Base-by-base conservation (phyloP, 2,113 vertebrate species). In the Scopus umbretta region DNA sequence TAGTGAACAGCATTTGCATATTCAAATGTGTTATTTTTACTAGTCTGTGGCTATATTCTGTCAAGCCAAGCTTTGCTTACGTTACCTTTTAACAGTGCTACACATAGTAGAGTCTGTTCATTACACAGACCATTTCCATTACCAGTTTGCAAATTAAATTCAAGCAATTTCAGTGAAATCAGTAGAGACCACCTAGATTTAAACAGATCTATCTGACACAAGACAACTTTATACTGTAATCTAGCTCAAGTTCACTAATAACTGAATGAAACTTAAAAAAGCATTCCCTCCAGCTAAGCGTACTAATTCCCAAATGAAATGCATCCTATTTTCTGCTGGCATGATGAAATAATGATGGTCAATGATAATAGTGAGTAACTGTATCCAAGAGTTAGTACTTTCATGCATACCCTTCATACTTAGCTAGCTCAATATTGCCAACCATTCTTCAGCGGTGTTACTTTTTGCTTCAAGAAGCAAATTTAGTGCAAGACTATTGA, bases 381-480 rank as follows among this genome's bases (percentile, higher is more conserved):
- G 22, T 25, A 75, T 49, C 73, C 25, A 66, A 76, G 62, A 80
- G 30, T 50, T 66, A 80, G 59, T 25, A n/a, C n/a, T 52, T 10
- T 52, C 11, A 38, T 23, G 23, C 29, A 29, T 53, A 34, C 13
- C 5, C 49, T 83, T 83, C 29, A 68, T 22, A 34, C 34, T 68
- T 55, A 26, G 22, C 38, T 72, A 82, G 53, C 50, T 95, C 29
- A 52, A 4, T n/a, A 58, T 14, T 67, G 84, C 34, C 45, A 80
- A 9, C 26, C 13, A 5, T 72, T 80, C 53, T 75, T 83, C 38
- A 80, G 4, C 14, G 75, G 52, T 79, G 20, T 32, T 66, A 50
- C 14, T 55, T 91, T 86, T 66, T 91, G 68, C 67, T 93, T 96
- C 78, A 75, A 74, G 78, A 88, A 96, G 61, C 68, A 68, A 93